Evolutionary conservation across 1,140 invertebrate species (phyloP), one percentile per base, ranked within the genome.

Genomic region (Drosophila kikkawai): DNA sequence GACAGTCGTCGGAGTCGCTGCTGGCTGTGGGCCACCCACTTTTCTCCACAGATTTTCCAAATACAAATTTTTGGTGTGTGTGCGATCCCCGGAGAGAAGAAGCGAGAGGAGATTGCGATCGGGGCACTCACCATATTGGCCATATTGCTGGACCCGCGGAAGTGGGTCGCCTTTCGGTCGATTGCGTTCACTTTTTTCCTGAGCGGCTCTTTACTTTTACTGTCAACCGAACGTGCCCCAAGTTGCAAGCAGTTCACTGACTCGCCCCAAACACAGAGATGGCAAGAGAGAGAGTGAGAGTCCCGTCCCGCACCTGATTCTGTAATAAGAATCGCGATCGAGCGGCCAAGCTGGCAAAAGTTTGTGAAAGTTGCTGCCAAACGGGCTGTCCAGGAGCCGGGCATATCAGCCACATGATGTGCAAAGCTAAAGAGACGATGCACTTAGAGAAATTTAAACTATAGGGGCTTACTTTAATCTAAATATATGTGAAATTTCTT

Each of bases 121-220:
- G 44, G 8, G 41, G 74, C 63, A 37, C 34, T 55, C 51, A 37
- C 51, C 51, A 55, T 55, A 55, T 55, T 55, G 51, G 63, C 37
- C 60, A 61, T 60, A 61, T 73, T 79, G 57, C 53, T 79, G 59
- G 58, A 37, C 53, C 53, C 32, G 48, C 32, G 48, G 68, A 87
- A 78, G 80, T 88, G 69, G 84, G 84, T 88, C 83, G 63, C 66
- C 55, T 73, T 75, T 53, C 32, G 50, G 50, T 36, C 70, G 76
- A 88, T 84, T 88, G 85, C 84, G 80, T 88, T 87, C 84, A 87
- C 84, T 87, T 87, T 87, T 87, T 88, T 75, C 81, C 65, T 37
- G 37, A 45, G 67, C 63, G 26, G 63, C 61, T 55, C 17, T 44
- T 79, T 84, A 87, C 84, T 87, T 87, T 87, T 87, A 87, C 84